These are phyloP conservation scores for Berghia stephanieae DNA, from an alignment of 1,140 invertebrate species.

Conservation along the genomic window DNA sequence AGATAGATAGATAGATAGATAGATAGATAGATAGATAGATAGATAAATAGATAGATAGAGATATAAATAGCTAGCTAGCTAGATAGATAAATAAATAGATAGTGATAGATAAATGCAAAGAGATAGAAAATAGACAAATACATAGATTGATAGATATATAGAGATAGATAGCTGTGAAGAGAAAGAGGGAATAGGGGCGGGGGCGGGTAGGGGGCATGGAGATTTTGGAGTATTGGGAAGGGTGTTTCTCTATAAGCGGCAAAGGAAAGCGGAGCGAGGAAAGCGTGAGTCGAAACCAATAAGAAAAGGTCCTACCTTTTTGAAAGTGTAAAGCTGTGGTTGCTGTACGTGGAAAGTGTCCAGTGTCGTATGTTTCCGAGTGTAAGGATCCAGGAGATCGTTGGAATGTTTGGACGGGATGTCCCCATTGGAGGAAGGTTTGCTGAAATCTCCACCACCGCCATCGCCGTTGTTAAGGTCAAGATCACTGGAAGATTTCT, in stretches of 20 bases:
- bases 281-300: background rate
- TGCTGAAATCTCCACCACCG: conserved; percentile 9
- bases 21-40: background rate
- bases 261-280: background rate
- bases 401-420: conserved; percentile 18
- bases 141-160: background rate
- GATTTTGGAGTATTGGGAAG: background rate
- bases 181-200: background rate
- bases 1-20: background rate
- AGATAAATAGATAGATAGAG: background rate
- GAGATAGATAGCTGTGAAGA: background rate
- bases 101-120: background rate
- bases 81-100: background rate
- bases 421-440: too few relatives aligned
- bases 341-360: conserved; percentile 35
- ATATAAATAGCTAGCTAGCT: background rate
- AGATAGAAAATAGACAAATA: background rate
- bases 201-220: background rate
- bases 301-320: conserved; percentile 32
- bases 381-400: conserved; percentile 38
- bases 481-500: conserved; percentile 28
- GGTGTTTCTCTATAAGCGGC: background rate
- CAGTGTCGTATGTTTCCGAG: conserved; percentile 32
- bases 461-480: conserved; percentile 17
- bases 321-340: conserved; percentile 42